Percentiles rank a stretch among this genome's conserved stretches.
Conservation (phyloP, 2,888 invertebrate genomes). For the Cosmia pyralina region DNA sequence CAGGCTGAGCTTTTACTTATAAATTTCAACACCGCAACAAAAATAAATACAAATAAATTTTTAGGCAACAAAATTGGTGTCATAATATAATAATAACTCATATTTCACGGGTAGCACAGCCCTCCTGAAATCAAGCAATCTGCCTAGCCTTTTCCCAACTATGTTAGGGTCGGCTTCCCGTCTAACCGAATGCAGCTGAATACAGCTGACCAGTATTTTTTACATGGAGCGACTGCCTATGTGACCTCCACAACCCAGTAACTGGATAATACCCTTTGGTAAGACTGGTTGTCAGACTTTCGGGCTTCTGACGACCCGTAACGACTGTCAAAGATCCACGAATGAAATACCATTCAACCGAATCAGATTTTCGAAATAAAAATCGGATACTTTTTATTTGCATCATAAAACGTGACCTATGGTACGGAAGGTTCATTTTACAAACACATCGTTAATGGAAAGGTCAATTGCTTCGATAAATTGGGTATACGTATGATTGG, state of each 20-base stretch:
- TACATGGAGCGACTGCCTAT: no score
- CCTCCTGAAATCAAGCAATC: constrained; percentile 14
- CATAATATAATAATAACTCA: constrained; percentile 31
- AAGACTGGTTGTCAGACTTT: no score
- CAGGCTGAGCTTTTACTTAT: not conserved
- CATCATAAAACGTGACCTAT: constrained; percentile 28
- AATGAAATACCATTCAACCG: constrained; percentile 28
- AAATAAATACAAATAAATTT: constrained; percentile 5
- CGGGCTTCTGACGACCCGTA: no score
- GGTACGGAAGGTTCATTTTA: constrained; percentile 24
- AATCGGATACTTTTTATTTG: constrained; percentile 41
- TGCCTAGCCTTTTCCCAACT: no score
- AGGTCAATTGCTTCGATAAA: constrained; percentile 50
- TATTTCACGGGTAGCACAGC: constrained; percentile 33
- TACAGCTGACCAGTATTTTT: no score
- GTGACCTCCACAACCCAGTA: no score
- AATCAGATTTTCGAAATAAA: constrained; percentile 30
- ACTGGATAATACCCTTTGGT: no score
- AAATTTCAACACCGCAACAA: not conserved
- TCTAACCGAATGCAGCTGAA: no score
- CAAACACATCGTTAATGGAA: constrained; percentile 40
- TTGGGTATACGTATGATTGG: constrained; percentile 22
- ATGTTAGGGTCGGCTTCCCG: no score
- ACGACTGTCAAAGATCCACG: no score
- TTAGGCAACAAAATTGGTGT: constrained; percentile 15